These are phyloP conservation scores for Catharus bicknelli DNA, from an alignment of 2,113 vertebrate species.

Conservation along the genomic window DNA sequence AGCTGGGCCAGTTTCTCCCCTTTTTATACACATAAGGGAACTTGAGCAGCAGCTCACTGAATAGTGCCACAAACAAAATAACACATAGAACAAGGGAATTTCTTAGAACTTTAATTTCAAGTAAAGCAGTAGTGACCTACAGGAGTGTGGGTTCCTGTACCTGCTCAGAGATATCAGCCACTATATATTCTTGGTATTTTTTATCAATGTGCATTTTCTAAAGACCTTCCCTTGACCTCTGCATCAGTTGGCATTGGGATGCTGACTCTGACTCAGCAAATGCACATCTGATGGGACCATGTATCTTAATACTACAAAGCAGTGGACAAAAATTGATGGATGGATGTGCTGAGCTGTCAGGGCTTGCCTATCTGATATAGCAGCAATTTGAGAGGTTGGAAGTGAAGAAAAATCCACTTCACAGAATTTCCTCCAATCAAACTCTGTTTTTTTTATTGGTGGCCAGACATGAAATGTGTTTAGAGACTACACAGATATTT, in stretches of 20 bases:
- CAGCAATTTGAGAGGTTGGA: neutral
- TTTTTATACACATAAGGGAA: neutral
- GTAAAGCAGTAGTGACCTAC: neutral
- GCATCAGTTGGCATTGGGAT: neutral
- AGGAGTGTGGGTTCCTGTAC: neutral
- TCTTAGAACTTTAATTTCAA: neutral
- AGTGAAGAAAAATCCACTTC: neutral
- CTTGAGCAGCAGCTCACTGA: neutral
- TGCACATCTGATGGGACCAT: neutral
- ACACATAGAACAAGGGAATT: neutral
- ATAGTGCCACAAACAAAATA: neutral
- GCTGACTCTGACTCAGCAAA: neutral
- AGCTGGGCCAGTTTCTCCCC: neutral
- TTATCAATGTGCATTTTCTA: neutral
- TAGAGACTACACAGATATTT: neutral
- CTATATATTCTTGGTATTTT: neutral
- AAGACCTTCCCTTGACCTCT: neutral
- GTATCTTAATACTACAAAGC: neutral
- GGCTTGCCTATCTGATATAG: neutral
- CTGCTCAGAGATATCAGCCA: neutral
- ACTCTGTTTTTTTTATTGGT: neutral
- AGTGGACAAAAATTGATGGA: neutral
- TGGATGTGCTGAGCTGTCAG: neutral
- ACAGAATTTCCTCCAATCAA: neutral
- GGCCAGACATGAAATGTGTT: neutral